phyloP scores from a whole-genome alignment of 2,888 invertebrate species.

The Keiferia lycopersicella region DNA sequence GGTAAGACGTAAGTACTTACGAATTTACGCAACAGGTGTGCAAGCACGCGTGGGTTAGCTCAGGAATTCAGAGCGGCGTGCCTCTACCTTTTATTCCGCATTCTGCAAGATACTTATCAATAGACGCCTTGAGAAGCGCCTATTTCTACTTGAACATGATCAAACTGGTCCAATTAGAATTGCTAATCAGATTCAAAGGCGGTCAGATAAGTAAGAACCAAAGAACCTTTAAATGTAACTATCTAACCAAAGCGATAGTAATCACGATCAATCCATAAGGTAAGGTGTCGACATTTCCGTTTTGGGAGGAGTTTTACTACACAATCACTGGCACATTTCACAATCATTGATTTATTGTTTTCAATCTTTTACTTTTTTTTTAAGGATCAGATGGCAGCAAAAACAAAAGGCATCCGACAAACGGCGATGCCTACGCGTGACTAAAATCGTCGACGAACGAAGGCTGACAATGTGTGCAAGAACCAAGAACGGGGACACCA shows the following conservation, averaged over 20 bases:
- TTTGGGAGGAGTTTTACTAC: background rate
- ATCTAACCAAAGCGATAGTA: slow-evolving; percentile 9
- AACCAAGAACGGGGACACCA: slow-evolving; percentile 50
- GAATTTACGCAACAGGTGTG: slow-evolving; percentile 52
- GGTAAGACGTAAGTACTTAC: slow-evolving; percentile 26
- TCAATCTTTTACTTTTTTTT: slow-evolving; percentile 26
- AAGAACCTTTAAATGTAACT: slow-evolving; percentile 11
- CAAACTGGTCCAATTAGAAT: slow-evolving; percentile 34
- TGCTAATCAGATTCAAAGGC: slow-evolving; percentile 21
- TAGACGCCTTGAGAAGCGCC: slow-evolving; percentile 33
- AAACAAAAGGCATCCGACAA: slow-evolving; percentile 59
- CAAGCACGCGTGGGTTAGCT: slow-evolving; percentile 46
- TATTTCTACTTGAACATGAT: slow-evolving; percentile 29
- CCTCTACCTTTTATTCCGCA: slow-evolving; percentile 41
- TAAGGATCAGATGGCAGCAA: slow-evolving; percentile 33
- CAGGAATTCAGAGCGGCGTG: slow-evolving; percentile 43
- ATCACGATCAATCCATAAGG: slow-evolving; percentile 16
- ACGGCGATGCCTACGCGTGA: slow-evolving; percentile 67
- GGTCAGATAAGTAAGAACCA: slow-evolving; percentile 12
- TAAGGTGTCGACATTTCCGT: slow-evolving; percentile 10
- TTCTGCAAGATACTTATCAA: slow-evolving; percentile 37
- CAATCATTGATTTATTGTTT: slow-evolving; percentile 22
- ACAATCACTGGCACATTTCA: slow-evolving; percentile 26
- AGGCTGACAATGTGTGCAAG: slow-evolving; percentile 47
- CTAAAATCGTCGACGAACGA: slow-evolving; percentile 59